Evolutionary conservation across 2,797 vertebrate species (phyloP).

Genomic region (Cichlasoma orientale): DNA sequence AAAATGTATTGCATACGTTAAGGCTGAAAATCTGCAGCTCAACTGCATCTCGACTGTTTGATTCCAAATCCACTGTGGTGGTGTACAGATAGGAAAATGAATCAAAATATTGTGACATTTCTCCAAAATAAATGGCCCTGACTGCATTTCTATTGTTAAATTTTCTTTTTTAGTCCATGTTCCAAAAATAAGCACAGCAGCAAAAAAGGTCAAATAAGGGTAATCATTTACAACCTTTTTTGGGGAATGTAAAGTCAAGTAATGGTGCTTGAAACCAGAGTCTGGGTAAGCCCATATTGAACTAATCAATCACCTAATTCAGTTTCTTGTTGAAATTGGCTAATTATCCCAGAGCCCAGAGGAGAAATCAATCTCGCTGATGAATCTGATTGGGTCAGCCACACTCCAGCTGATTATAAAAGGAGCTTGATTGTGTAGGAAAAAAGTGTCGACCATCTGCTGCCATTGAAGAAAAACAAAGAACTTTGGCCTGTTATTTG

Average conservation of each 20-base stretch:
- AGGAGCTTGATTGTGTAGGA: slow-evolving; percentile 64
- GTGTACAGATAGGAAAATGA: background rate
- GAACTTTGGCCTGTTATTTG: background rate
- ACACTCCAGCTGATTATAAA: slow-evolving; percentile 72
- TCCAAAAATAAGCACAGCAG: background rate
- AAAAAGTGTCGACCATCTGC: background rate
- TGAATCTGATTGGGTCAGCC: slow-evolving; percentile 70
- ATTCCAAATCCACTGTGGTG: too few relatives aligned
- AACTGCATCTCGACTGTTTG: too few relatives aligned
- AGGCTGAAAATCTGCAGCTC: background rate
- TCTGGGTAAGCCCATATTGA: slow-evolving; percentile 41
- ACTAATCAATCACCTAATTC: slow-evolving; percentile 70
- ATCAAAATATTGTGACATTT: too few relatives aligned
- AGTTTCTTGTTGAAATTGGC: slow-evolving; percentile 62
- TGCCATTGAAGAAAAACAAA: slow-evolving; percentile 13
- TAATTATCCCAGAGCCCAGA: slow-evolving; percentile 68
- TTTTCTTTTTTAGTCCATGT: background rate
- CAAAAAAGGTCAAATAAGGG: background rate
- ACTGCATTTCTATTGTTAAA: background rate
- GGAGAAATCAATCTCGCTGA: slow-evolving; percentile 62
- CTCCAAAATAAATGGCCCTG: too few relatives aligned
- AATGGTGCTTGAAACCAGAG: slow-evolving; percentile 19
- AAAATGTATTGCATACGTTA: background rate
- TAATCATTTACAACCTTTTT: slow-evolving; percentile 15
- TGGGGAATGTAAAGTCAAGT: slow-evolving; percentile 52